Evolutionary conservation across 2,888 invertebrate species (phyloP).

Genomic region (Morpho achilles): DNA sequence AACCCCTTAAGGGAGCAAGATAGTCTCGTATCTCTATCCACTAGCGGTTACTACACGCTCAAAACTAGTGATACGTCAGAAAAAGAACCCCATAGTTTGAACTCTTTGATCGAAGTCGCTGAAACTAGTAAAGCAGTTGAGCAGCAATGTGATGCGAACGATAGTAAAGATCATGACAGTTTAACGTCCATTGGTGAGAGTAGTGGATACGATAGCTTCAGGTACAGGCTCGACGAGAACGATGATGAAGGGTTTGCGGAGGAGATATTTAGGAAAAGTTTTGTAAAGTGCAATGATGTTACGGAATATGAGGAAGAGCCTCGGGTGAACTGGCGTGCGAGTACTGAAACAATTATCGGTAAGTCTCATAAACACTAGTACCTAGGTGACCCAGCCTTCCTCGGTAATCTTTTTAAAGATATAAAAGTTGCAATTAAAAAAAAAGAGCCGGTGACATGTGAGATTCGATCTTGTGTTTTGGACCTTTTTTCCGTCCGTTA

Average conservation of each 20-base stretch:
- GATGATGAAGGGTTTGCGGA: slow-evolving; percentile 64
- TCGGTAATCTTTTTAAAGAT: too few species aligned
- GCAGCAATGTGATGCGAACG: slow-evolving; percentile 20
- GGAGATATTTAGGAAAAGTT: slow-evolving; percentile 64
- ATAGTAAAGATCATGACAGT: slow-evolving; percentile 74
- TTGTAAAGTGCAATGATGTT: slow-evolving; percentile 53
- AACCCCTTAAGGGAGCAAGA: slow-evolving; percentile 54
- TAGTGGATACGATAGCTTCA: slow-evolving; percentile 88
- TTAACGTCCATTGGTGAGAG: slow-evolving; percentile 86
- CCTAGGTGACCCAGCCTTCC: too few species aligned
- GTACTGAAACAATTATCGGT: slow-evolving; percentile 66
- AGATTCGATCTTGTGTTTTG: too few species aligned
- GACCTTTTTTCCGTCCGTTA: too few species aligned
- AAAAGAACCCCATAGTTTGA: slow-evolving; percentile 57
- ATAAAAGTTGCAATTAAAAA: too few species aligned
- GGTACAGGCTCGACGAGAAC: slow-evolving; percentile 79
- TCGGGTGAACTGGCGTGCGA: slow-evolving; percentile 54
- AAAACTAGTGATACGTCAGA: slow-evolving; percentile 54
- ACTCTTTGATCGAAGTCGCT: slow-evolving; percentile 49
- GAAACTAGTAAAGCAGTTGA: slow-evolving; percentile 26
- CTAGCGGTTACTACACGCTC: slow-evolving; percentile 65
- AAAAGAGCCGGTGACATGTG: too few species aligned
- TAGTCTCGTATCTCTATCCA: slow-evolving; percentile 64
- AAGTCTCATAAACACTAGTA: slow-evolving; percentile 29
- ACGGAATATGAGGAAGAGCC: slow-evolving; percentile 53